phyloP scores from a whole-genome alignment of 2,113 vertebrate species.

The Dipodomys spectabilis region DNA sequence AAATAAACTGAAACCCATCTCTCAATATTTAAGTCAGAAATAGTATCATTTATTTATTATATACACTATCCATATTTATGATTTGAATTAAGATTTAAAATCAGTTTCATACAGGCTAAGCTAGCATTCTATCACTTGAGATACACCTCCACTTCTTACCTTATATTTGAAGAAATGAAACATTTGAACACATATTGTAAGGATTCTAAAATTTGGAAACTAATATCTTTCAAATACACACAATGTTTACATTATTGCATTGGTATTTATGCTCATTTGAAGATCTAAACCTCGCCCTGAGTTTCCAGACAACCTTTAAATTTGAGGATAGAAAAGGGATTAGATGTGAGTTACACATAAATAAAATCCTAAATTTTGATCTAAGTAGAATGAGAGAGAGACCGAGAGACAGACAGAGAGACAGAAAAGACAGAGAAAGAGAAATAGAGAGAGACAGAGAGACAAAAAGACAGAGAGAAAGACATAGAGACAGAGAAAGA shows the following conservation, averaged over 20 bases:
- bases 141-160: neutral
- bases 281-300: neutral
- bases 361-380: neutral
- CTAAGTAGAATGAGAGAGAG: neutral
- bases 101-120: too few species aligned
- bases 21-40: neutral
- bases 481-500: fast-evolving
- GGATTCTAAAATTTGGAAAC: neutral
- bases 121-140: too few species aligned
- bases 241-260: neutral
- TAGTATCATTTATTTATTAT: neutral
- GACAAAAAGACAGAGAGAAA: neutral
- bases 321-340: neutral
- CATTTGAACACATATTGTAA: neutral
- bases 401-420: neutral
- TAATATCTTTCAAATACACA: neutral
- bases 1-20: neutral
- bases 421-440: neutral
- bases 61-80: neutral
- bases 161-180: neutral
- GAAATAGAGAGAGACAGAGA: too few species aligned
- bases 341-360: neutral
- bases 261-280: too few species aligned
- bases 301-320: neutral
- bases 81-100: too few species aligned